Evolutionary conservation across 2,113 vertebrate genomes (phyloP).

Genomic region (Brachyistius frenatus): DNA sequence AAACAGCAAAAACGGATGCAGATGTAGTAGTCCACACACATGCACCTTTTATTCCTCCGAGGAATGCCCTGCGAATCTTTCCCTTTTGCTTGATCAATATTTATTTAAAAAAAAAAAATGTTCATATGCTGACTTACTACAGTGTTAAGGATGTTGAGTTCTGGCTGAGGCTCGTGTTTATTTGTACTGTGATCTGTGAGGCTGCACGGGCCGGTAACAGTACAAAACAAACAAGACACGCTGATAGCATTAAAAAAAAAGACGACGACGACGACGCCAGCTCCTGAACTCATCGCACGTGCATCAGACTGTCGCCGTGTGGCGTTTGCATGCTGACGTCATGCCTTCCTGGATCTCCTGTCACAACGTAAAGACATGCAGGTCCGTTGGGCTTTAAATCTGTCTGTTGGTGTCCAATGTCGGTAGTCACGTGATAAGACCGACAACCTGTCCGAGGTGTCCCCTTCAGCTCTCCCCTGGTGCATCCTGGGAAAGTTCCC

Average conservation of each 20-base stretch:
- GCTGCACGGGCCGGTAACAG: too few species aligned
- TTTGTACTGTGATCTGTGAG: too few species aligned
- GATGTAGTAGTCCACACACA: too few species aligned
- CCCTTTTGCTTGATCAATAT: too few species aligned
- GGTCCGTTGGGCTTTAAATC: not conserved
- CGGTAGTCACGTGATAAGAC: not conserved
- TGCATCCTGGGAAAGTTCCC: conserved; percentile 29
- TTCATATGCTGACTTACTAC: not conserved
- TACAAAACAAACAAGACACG: too few species aligned
- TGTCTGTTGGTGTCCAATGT: not conserved
- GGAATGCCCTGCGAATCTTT: too few species aligned
- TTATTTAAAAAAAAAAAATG: too few species aligned
- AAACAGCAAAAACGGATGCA: too few species aligned
- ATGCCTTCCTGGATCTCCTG: not conserved
- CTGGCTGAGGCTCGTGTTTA: too few species aligned
- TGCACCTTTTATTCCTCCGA: too few species aligned
- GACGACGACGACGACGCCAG: not conserved
- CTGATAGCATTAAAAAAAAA: too few species aligned
- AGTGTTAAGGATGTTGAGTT: too few species aligned
- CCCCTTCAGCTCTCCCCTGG: not conserved
- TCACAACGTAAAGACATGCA: conserved; percentile 4
- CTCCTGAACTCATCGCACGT: not conserved
- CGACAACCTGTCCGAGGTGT: not conserved
- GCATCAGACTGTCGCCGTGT: not conserved
- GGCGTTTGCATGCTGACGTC: not conserved